These are phyloP conservation scores for Neocrepidodera transversa DNA, from an alignment of 2,888 invertebrate genomes.

Conservation along the genomic window DNA sequence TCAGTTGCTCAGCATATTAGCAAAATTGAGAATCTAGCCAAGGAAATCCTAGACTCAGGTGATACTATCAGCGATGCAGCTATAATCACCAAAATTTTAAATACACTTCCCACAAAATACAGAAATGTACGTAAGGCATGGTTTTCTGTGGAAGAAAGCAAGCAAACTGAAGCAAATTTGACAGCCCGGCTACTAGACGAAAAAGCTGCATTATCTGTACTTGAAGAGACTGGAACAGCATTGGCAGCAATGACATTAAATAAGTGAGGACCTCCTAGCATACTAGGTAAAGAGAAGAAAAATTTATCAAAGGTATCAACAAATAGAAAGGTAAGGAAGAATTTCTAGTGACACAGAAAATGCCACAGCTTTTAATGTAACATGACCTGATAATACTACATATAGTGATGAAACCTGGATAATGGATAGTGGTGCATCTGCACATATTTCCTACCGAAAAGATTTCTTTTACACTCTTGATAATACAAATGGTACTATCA, in stretches of 20 bases:
- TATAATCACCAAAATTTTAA: slow-evolving; percentile 41
- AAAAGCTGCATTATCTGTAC: too few relatives aligned
- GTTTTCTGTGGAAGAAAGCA: slow-evolving; percentile 37
- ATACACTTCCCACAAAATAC: slow-evolving; percentile 32
- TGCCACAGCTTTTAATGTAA: slow-evolving; percentile 4
- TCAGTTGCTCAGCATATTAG: too few relatives aligned
- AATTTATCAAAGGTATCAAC: slow-evolving; percentile 10
- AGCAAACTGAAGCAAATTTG: slow-evolving; percentile 40
- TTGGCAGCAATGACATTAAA: too few relatives aligned
- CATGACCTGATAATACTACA: neutral
- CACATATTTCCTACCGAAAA: too few relatives aligned
- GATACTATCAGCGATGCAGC: slow-evolving; percentile 36
- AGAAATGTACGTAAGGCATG: slow-evolving; percentile 37
- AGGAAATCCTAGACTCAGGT: slow-evolving; percentile 37
- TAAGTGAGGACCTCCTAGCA: neutral
- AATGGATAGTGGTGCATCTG: too few relatives aligned
- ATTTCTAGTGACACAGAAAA: neutral
- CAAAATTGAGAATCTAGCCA: too few relatives aligned
- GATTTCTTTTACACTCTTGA: too few relatives aligned
- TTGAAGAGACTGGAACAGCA: slow-evolving; percentile 31
- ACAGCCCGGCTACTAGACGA: slow-evolving; percentile 40
- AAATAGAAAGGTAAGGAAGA: neutral
- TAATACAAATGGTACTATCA: too few relatives aligned
- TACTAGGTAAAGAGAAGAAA: slow-evolving; percentile 1
- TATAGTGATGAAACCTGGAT: slow-evolving; percentile 21